These are phyloP conservation scores for Rattus norvegicus DNA, from an alignment of 2,113 vertebrate genomes.

Conservation along the genomic window DNA sequence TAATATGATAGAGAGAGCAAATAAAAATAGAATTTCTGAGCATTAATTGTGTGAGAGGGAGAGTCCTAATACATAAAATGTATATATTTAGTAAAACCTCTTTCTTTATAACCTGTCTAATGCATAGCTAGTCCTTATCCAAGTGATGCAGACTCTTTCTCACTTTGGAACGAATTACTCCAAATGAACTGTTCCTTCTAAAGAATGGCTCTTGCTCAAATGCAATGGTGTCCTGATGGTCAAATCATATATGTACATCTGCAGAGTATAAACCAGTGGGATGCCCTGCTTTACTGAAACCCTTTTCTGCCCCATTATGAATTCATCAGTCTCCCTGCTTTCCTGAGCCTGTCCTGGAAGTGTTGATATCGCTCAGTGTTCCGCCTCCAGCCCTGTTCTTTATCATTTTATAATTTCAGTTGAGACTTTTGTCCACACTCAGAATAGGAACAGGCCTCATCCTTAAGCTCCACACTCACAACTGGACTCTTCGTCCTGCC, in stretches of 20 bases:
- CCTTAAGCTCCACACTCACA: background rate
- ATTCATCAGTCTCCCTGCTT: background rate
- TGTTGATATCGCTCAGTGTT: background rate
- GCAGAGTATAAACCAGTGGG: background rate
- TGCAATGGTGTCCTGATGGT: background rate
- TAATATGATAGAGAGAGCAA: background rate
- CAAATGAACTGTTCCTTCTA: background rate
- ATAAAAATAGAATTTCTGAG: slow-evolving; percentile 23
- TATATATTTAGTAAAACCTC: background rate
- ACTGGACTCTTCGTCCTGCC: background rate
- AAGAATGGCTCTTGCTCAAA: background rate
- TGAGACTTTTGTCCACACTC: background rate
- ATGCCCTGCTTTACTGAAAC: background rate
- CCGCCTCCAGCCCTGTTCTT: background rate
- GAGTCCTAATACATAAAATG: background rate
- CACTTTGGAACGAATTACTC: background rate
- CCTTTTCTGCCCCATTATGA: background rate
- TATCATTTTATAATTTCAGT: background rate
- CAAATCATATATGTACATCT: background rate
- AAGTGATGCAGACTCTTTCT: background rate
- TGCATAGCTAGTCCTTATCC: background rate
- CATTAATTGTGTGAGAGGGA: background rate
- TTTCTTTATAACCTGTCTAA: background rate
- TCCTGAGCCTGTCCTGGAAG: background rate
- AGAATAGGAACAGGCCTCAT: background rate